Conservation (phyloP, 2,797 vertebrate species). For the Neomorphus geoffroyi region DNA sequence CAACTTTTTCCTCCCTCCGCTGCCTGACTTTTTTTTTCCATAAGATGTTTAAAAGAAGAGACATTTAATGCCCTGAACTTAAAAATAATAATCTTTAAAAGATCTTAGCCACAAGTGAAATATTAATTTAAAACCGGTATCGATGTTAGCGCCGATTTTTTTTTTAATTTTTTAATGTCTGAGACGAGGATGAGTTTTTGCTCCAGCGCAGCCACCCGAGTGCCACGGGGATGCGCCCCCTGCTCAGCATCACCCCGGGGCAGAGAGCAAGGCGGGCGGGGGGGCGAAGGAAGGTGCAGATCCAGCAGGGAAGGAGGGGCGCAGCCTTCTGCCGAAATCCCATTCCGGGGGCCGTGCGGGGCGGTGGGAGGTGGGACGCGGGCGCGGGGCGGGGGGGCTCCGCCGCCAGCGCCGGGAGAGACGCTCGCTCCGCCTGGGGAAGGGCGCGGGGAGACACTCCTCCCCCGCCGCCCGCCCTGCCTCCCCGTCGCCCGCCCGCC, state of each 20-base stretch:
- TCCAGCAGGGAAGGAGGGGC: not conserved
- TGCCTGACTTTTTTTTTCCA: not conserved
- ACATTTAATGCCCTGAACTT: not conserved
- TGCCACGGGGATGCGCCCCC: not conserved
- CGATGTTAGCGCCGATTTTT: not conserved
- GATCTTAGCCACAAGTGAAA: not conserved
- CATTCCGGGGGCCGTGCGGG: not conserved
- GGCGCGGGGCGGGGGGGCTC: not conserved
- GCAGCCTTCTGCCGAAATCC: not conserved
- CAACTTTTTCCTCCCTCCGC: not conserved
- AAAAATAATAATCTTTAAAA: not conserved
- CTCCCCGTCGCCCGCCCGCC: not conserved
- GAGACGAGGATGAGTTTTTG: not conserved
- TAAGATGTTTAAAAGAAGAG: not conserved
- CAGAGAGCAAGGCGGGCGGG: not conserved
- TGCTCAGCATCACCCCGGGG: not conserved
- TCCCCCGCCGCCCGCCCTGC: not conserved
- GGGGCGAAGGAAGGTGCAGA: not conserved
- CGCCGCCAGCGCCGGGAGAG: constrained; percentile 3
- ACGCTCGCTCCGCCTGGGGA: constrained; percentile 44
- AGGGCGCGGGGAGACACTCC: constrained; percentile 41
- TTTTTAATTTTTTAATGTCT: not conserved
- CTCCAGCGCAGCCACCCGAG: not conserved
- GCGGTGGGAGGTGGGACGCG: not conserved
- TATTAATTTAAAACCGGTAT: not conserved